Conservation (phyloP, 2,797 vertebrate genomes). For the Enteromius anoplus region DNA sequence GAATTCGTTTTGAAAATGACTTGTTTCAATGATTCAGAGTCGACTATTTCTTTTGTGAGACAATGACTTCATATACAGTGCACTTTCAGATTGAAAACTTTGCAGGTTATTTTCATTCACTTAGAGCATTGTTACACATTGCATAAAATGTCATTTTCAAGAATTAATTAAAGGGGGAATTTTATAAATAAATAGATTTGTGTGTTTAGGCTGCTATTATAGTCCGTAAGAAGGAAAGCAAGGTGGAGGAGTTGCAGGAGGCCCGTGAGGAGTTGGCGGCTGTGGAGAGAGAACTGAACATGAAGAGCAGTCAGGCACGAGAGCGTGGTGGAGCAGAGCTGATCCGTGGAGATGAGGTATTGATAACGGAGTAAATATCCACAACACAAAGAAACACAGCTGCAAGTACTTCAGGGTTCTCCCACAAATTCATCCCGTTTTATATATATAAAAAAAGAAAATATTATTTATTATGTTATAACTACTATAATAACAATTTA, state of each 20-base stretch:
- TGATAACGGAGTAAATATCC: background rate
- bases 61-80: no score
- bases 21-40: no score
- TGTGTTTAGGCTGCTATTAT: slow-evolving; percentile 90
- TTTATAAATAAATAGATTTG: background rate
- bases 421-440: background rate
- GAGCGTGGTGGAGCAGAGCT: slow-evolving; percentile 81
- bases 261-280: slow-evolving; percentile 86
- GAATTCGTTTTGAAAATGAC: no score
- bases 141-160: no score
- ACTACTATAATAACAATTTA: background rate
- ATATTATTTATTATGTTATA: background rate
- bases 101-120: no score
- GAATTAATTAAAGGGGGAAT: no score
- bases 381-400: background rate
- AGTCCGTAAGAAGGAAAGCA: slow-evolving; percentile 89
- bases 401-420: background rate
- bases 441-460: background rate
- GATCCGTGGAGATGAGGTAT: slow-evolving; percentile 90
- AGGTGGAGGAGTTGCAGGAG: slow-evolving; percentile 93
- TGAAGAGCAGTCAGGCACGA: slow-evolving; percentile 81
- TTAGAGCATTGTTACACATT: no score
- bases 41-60: no score
- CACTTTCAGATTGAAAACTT: no score
- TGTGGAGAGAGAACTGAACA: slow-evolving; percentile 82